These are phyloP conservation scores for Chaetoderma sp. DNA, from an alignment of 2,888 invertebrate species.

Conservation along the genomic window DNA sequence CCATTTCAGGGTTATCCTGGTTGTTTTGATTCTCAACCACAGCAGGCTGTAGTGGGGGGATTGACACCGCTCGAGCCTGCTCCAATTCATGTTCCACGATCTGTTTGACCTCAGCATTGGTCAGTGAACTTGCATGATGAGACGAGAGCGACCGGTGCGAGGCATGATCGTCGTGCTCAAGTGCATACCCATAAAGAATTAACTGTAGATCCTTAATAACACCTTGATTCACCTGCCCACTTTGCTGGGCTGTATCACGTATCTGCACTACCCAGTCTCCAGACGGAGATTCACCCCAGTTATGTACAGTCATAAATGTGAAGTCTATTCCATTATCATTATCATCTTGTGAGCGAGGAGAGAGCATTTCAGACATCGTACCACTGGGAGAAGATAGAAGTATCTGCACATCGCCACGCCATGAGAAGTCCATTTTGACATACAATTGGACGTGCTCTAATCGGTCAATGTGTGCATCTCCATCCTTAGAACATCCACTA, in stretches of 20 bases:
- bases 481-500: constrained; percentile 42
- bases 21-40: too few relatives aligned
- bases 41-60: too few relatives aligned
- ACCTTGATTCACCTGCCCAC: constrained; percentile 12
- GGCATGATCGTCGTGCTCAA: constrained; percentile 12
- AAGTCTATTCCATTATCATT: constrained; percentile 51
- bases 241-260: constrained; percentile 38
- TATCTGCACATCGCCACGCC: constrained; percentile 60
- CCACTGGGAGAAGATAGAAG: constrained; percentile 56
- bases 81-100: constrained; percentile 39
- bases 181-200: constrained; percentile 28
- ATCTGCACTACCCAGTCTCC: constrained; percentile 62
- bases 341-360: constrained; percentile 48
- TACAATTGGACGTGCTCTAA: constrained; percentile 63
- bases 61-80: constrained; percentile 27
- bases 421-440: constrained; percentile 43
- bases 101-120: constrained; percentile 19
- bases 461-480: constrained; percentile 38
- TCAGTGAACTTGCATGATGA: constrained; percentile 18
- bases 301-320: constrained; percentile 64
- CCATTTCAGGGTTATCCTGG: too few relatives aligned
- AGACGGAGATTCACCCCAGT: constrained; percentile 61
- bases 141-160: background rate
- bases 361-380: constrained; percentile 57
- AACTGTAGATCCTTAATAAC: constrained; percentile 29